Base-by-base conservation (phyloP, 1,140 invertebrate species). In the Neuroterus valhalla region DNA sequence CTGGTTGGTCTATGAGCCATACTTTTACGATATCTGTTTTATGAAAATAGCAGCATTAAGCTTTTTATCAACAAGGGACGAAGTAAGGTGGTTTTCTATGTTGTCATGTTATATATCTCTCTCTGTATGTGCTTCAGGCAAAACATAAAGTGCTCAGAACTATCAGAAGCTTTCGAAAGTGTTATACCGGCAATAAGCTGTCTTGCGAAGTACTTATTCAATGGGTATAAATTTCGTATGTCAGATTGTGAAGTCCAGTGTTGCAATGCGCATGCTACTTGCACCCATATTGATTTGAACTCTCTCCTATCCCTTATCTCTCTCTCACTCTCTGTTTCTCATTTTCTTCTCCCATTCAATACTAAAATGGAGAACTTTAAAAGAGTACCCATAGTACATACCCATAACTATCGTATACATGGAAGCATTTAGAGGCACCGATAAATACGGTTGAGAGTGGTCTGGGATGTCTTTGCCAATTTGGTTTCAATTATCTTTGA, bases 221-320 rank as follows among this genome's bases (percentile, higher is more conserved):
- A 38, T 62, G 55, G 55, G 15, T 62, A 62, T 62, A 62, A 62
- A 62, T 62, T 62, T 62, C 26, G 55, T 62, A 62, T 38, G 55
- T 62, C 8, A 62, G 55, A 62, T 62, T 62, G 55, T 15, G 31
- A 62, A 62, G 55, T 31, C 23, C 55, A 62, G 55, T 72, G 76
- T 81, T 82, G 83, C 81, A 83, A 81, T 78, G 84, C 84, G 84
- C 84, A 86, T 85, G 82, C 84, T 78, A 79, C 74, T 79, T 82
- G 77, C 79, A 70, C 80, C 80, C 84, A 84, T 86, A 86, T 86
- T 82, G 84, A 86, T 86, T 86, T 80, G 78, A 67, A 75, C 46
- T 67, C 66, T 23, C 38, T 66, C 15, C 45, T 52, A 52, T 67
- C 31, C 12, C 62, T 46, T 46, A 17, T 12, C 21, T n/a, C 38